Evolutionary conservation across 2,888 invertebrate genomes (phyloP), one percentile per base, ranked within the genome.

Genomic region (Eustalomyia histrio): DNA sequence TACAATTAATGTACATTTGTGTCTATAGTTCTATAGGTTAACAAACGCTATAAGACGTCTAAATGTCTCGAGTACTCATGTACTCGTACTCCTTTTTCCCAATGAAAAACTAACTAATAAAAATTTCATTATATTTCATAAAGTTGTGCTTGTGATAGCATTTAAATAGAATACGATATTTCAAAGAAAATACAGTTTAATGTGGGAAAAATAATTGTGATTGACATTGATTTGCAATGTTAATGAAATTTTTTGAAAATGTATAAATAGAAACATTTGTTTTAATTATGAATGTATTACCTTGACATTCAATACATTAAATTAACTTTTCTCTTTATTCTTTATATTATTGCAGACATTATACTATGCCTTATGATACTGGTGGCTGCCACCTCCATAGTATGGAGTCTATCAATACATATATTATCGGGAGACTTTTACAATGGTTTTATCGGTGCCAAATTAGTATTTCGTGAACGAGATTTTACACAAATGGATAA

Each of bases 351-450:
- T 83, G 10, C 64, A 89, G 90, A 88, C 75, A 83, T 85, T 8
- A 86, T 89, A 74, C 86, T 89, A 84, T 87, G 87, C 63, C 85
- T 89, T n/a, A 86, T 89, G 87, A 86, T 89, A 29, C 75, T 88
- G 17, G 85, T 89, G 67, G 89, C 88, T 2, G 83, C 85, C 33
- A 86, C 85, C 74, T 89, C 90, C 52, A 87, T 90, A 39, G 76
- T 87, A 2, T 90, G 90, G 87, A 87, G 86, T 53, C 74, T 89
- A 52, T 85, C 87, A 0, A 78, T 89, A 75, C 84, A 88, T 72
- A 85, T 89, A 82, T 47, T 88, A 39, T 87, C 89, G 4, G 86
- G 86, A 24, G 89, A 89, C 73, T 86, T 88, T 78, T 83, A 84
- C 18, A 85, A 86, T 79, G 87, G 87, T 68, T 85, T 88, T 57